Evolutionary conservation across 2,888 invertebrate genomes (phyloP), one percentile per base, ranked within the genome.

Genomic region (Drosophila kanekoi): DNA sequence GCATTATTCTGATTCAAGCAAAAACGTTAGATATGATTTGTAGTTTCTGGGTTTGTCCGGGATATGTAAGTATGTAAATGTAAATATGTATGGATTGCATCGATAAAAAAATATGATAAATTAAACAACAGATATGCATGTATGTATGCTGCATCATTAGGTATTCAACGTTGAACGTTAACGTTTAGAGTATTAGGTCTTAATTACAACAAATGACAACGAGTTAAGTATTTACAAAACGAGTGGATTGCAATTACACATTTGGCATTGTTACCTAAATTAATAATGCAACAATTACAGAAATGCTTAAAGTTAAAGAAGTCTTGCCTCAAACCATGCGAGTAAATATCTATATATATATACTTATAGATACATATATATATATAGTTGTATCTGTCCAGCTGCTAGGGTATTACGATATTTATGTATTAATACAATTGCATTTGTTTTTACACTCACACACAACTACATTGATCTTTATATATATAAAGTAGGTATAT

Each of bases 241-340:
- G 83, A 81, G 83, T 84, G 77, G 63, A 59, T 61, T 51, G 45
- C 65, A 80, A 32, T 35, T 67, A 74, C 82, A 81, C 82, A 76
- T 84, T 84, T 88, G 88, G 83, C 83, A 77, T 86, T 88, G 72
- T 65, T 58, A 76, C 65, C 53, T 62, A 60, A 56, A 20, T 45
- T 45, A 57, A 78, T 51, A 71, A 78, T 75, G 80, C 79, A 72
- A 79, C 79, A 81, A 77, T 67, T 87, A 85, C 73, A 64, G 65
- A 77, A 72, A 78, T 63, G 77, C 83, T 87, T 84, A 84, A 67
- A 73, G 64, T 77, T 79, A 80, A 47, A 89, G 77, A 89, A 86
- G 85, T 86, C 85, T 86, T 86, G 89, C 81, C 85, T 86, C 85
- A 89, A 86, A 89, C 89, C 85, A 86, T 89, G 87, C 85, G 79